phyloP scores from a whole-genome alignment of 2,113 vertebrate species.

The human region DNA sequence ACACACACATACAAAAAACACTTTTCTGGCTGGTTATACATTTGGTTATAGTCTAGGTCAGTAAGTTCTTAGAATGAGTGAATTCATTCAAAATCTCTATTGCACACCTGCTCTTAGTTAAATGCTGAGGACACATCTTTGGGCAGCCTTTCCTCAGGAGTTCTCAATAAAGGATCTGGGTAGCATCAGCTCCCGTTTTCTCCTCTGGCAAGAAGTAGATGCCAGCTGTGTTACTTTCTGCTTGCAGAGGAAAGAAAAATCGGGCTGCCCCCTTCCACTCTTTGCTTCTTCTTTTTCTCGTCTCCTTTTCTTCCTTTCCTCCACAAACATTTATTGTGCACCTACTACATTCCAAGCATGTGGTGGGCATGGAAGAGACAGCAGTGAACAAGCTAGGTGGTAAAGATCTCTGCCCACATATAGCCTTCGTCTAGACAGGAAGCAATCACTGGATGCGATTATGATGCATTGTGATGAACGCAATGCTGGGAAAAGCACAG shows the following conservation, averaged over 20 bases:
- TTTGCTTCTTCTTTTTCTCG: no score
- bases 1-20: no score
- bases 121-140: background rate
- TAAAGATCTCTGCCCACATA: accelerated
- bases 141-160: background rate
- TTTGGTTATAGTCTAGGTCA: background rate
- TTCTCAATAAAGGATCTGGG: background rate
- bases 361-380: background rate
- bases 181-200: background rate
- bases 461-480: accelerated
- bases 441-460: background rate
- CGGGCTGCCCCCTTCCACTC: background rate
- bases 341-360: background rate
- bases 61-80: background rate
- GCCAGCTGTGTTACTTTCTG: background rate
- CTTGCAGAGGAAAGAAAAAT: background rate
- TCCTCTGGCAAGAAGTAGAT: background rate
- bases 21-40: background rate
- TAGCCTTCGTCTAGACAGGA: background rate
- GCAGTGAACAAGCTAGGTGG: background rate
- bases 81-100: background rate
- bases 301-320: background rate
- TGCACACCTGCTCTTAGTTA: background rate
- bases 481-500: no score
- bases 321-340: background rate